Evolutionary conservation across 2,888 invertebrate genomes (phyloP).

Genomic region (Dione juno): DNA sequence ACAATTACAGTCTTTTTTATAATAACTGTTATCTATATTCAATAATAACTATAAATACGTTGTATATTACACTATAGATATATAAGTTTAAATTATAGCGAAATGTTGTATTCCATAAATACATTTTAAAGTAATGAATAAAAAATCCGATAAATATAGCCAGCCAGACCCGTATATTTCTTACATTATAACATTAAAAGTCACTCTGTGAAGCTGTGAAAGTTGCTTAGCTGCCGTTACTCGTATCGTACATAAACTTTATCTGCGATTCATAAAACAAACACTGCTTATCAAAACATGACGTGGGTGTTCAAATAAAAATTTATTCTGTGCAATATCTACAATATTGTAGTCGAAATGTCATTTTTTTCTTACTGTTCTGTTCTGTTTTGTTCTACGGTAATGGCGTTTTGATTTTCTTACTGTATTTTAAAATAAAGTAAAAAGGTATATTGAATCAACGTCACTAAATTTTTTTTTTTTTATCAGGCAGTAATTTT

Average conservation of each 20-base stretch:
- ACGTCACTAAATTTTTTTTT: too few species aligned
- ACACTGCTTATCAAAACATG: conserved; percentile 25
- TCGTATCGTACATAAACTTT: conserved; percentile 26
- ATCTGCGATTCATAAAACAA: conserved; percentile 25
- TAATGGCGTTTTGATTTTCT: too few species aligned
- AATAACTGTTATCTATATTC: background rate
- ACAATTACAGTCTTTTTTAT: background rate
- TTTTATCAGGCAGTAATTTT: too few species aligned
- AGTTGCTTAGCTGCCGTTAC: conserved; percentile 28
- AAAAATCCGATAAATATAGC: background rate
- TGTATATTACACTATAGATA: too few species aligned
- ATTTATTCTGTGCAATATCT: background rate
- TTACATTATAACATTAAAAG: conserved; percentile 8
- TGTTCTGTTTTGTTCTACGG: too few species aligned
- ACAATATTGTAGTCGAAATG: background rate
- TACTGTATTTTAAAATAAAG: too few species aligned
- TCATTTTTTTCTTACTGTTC: too few species aligned
- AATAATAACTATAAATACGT: too few species aligned
- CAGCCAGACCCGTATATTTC: background rate
- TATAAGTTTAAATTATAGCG: background rate
- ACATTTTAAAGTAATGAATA: background rate
- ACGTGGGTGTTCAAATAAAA: conserved; percentile 20
- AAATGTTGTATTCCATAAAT: background rate
- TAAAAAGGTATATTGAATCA: too few species aligned
- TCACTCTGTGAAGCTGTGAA: conserved; percentile 22